These are phyloP conservation scores for Macrosoma leucophasiata DNA, from an alignment of 2,888 invertebrate genomes.

Conservation along the genomic window DNA sequence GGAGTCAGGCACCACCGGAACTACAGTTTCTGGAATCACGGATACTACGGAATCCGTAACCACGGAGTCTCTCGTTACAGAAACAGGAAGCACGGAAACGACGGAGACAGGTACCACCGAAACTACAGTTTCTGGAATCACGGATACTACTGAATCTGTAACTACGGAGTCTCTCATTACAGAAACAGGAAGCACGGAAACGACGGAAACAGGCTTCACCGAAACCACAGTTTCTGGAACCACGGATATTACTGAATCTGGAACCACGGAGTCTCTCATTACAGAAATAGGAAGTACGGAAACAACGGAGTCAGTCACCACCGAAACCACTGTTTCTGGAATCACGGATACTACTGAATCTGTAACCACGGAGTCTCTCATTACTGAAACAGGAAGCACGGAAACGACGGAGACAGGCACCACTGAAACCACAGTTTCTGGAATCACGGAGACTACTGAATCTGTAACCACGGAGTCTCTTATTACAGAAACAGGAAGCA, in stretches of 20 bases:
- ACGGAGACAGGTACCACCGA: slow-evolving; percentile 7
- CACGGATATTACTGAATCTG: slow-evolving; percentile 17
- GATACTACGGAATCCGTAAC: background rate
- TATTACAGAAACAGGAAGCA: slow-evolving; percentile 11
- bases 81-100: slow-evolving; percentile 7
- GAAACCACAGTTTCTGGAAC: slow-evolving; percentile 7
- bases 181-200: slow-evolving; percentile 5
- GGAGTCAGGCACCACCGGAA: slow-evolving; percentile 7
- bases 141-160: too few relatives aligned
- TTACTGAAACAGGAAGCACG: slow-evolving; percentile 4
- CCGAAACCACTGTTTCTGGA: slow-evolving; percentile 12
- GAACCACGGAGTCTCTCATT: slow-evolving; percentile 10
- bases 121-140: slow-evolving; percentile 8
- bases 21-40: slow-evolving; percentile 7
- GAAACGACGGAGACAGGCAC: slow-evolving; percentile 11
- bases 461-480: slow-evolving; percentile 11
- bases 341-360: slow-evolving; percentile 18
- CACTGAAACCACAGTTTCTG: slow-evolving; percentile 11
- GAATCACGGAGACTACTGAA: slow-evolving; percentile 4
- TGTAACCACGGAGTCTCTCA: slow-evolving; percentile 13
- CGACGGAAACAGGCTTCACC: slow-evolving; percentile 7
- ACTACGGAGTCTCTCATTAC: slow-evolving; percentile 5
- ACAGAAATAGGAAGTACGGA: slow-evolving; percentile 12
- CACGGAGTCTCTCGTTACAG: slow-evolving; percentile 1
- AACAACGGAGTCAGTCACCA: slow-evolving; percentile 15